These are phyloP conservation scores for Trididemnum clinides DNA, from an alignment of 23 tunicate genomes.

Conservation along the genomic window DNA sequence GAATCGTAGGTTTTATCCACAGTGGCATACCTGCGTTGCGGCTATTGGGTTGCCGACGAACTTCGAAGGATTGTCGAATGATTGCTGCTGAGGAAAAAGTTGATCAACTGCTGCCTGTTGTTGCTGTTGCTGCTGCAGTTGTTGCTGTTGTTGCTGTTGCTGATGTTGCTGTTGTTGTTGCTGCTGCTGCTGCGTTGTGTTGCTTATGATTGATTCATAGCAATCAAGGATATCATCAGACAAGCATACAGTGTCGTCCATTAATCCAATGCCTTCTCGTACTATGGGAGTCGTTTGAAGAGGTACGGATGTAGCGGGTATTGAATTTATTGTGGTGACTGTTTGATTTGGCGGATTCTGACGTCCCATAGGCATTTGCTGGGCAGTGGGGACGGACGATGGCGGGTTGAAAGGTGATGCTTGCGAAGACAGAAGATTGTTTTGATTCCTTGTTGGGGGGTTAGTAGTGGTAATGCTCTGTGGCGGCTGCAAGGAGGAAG, in stretches of 20 bases:
- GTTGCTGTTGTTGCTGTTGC: no score
- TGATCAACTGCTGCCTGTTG: not conserved
- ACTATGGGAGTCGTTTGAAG: not conserved
- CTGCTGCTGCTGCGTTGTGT: not conserved
- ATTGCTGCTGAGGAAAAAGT: not conserved
- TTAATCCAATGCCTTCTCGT: not conserved
- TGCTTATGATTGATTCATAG: conserved; percentile 1
- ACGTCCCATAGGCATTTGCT: not conserved
- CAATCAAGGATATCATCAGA: not conserved
- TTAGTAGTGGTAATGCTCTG: not conserved
- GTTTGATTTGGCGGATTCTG: not conserved
- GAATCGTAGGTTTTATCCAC: no score
- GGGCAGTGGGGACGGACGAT: not conserved
- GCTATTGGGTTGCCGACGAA: not conserved
- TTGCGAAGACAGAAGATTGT: not conserved
- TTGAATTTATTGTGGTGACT: no score
- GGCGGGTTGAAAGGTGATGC: not conserved
- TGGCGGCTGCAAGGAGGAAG: not conserved
- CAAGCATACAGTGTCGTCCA: no score
- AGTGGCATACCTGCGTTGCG: no score
- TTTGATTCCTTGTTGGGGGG: not conserved
- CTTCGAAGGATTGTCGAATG: not conserved
- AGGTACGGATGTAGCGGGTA: not conserved
- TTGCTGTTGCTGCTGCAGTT: not conserved
- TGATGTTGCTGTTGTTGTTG: no score